Base-by-base conservation (phyloP, 2,888 invertebrate genomes). In the Steinernema hermaphroditum region DNA sequence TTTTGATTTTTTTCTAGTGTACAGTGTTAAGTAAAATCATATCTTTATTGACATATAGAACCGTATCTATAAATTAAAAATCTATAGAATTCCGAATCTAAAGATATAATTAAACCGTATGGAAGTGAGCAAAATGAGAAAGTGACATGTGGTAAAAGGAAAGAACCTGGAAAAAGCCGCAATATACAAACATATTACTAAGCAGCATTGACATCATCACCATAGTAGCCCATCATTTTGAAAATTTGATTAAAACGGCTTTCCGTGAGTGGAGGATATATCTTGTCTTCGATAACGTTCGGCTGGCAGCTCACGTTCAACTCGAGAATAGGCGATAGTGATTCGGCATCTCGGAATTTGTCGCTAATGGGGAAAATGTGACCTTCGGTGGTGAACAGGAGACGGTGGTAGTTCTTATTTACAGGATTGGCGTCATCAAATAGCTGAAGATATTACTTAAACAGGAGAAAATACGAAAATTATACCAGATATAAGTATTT, bases 401-500 rank as follows among this genome's bases (percentile, higher is more conserved):
- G 90, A 19, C 88, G 86, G 29, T 88, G 87, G 68, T 88, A 87
- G 68, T 90, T 85, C 73, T 86, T 87, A 84, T 91, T 91, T 14
- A 91, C 83, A 74, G 90, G 89, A 86, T 91, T 91, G 76, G 90
- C 89, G 73, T 87, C 87, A 86, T 91, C 91, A 87, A 91, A 91
- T 57, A 91, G 85, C 91, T 91, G 87, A 50, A 87, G 86, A 22
- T 37, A 29, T 24, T 72, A 29, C 14, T 22, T 1, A 50, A 44
- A 12, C 19, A 24, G 27, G 6, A 27, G 2, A 19, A n/a, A 41
- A n/a, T 27, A 49, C 34, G 29, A 32, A 44, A 14, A 22, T 73
- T 89, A 87, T 83, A 91, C 90, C 87, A 91, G 84, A 83, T 90
- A 91, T 68, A 91, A 87, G 86, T 91, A 91, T 88, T 91, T 91